Evolutionary conservation across 2,113 vertebrate genomes (phyloP).

Genomic region (Saccopteryx bilineata): DNA sequence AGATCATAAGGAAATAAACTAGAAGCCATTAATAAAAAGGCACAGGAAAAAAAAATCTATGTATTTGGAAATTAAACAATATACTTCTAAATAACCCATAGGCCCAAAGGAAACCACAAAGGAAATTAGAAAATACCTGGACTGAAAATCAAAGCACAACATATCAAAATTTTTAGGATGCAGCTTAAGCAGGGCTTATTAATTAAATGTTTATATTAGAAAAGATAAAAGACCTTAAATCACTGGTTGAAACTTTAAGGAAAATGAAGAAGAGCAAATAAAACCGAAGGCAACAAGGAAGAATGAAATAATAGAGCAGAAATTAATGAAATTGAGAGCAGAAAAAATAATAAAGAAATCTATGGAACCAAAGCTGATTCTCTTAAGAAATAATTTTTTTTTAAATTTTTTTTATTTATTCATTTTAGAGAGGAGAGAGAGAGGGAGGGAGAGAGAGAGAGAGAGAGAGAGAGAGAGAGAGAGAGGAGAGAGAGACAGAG

Average conservation of each 20-base stretch:
- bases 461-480: too few relatives aligned
- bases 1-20: background rate
- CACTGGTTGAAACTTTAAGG: background rate
- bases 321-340: background rate
- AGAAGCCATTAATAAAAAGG: background rate
- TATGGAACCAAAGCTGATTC: background rate
- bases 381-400: background rate
- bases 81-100: background rate
- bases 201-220: constrained; percentile 35
- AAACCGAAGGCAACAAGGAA: background rate
- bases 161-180: background rate
- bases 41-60: constrained; percentile 9
- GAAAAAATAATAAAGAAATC: background rate
- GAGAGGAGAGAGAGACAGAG: too few relatives aligned
- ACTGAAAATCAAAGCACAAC: constrained; percentile 1
- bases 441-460: too few relatives aligned
- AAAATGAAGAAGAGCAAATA: constrained; percentile 40
- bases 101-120: background rate
- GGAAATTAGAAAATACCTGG: constrained; percentile 11
- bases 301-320: background rate
- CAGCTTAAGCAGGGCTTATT: background rate
- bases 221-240: constrained; percentile 10
- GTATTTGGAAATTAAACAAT: background rate
- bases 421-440: too few relatives aligned
- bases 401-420: too few relatives aligned